phyloP scores from a whole-genome alignment of 2,113 vertebrate species.

The Grammomys dolichurus region DNA sequence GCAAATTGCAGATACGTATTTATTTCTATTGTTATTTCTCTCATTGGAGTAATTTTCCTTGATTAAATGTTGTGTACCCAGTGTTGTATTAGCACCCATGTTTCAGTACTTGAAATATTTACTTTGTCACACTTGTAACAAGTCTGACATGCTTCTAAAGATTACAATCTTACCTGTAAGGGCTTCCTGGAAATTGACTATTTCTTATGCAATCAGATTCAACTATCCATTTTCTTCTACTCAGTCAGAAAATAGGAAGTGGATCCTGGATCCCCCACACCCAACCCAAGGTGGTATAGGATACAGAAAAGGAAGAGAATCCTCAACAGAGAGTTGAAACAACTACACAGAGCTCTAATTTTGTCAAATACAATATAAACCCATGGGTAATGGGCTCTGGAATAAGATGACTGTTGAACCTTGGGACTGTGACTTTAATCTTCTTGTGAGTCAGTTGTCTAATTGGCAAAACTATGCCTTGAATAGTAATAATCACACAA shows the following conservation, averaged over 20 bases:
- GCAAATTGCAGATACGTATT: background rate
- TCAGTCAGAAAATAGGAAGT: constrained; percentile 35
- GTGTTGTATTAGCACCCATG: constrained; percentile 44
- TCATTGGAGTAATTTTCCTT: constrained; percentile 49
- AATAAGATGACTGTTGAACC: background rate
- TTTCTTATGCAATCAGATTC: constrained; percentile 46
- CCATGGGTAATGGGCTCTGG: constrained; percentile 42
- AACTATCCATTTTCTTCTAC: constrained; percentile 56
- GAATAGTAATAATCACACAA: background rate
- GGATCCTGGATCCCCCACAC: background rate
- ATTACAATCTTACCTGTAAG: constrained; percentile 38
- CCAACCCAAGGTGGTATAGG: background rate
- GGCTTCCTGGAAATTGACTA: constrained; percentile 1
- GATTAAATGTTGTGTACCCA: constrained; percentile 39
- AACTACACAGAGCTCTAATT: background rate
- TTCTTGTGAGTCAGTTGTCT: constrained; percentile 44
- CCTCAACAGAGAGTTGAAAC: constrained; percentile 17
- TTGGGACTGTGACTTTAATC: background rate
- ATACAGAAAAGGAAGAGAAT: constrained; percentile 21
- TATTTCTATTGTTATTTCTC: constrained; percentile 62
- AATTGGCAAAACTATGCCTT: constrained; percentile 32
- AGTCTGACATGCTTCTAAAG: constrained; percentile 44
- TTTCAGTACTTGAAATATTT: constrained; percentile 16
- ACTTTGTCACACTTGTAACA: constrained; percentile 33
- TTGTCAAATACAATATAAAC: constrained; percentile 17